These are phyloP conservation scores for Silurus asotus DNA, from an alignment of 2,113 vertebrate genomes.

Conservation along the genomic window DNA sequence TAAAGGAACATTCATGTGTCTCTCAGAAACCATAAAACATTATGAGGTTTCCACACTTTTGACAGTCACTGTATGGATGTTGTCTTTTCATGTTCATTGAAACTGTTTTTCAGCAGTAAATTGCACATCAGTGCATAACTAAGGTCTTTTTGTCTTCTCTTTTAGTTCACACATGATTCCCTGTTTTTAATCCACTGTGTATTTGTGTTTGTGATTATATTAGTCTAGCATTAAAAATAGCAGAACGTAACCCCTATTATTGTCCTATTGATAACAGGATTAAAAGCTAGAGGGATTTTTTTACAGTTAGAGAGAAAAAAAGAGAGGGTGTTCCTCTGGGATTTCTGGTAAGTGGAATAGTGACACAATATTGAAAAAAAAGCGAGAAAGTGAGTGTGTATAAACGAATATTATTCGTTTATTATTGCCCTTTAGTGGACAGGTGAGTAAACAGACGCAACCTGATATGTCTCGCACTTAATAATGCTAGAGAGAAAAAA, in stretches of 20 bases:
- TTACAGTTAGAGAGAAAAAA: not conserved
- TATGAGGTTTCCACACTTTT: no score
- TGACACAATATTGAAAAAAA: not conserved
- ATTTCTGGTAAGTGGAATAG: not conserved
- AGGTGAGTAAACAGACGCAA: no score
- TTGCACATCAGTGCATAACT: not conserved
- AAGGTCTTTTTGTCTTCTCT: not conserved
- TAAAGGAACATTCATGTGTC: no score
- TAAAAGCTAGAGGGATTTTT: not conserved
- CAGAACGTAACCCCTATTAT: no score
- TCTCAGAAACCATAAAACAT: no score
- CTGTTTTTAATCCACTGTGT: not conserved
- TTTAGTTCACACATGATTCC: no score
- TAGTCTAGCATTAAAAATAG: not conserved
- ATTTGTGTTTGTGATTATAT: not conserved
- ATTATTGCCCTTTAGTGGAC: no score
- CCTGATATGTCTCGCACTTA: no score
- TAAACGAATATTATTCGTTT: no score
- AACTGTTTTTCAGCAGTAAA: not conserved
- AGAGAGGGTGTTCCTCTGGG: not conserved
- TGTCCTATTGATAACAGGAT: not conserved
- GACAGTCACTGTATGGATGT: not conserved
- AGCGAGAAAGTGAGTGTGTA: no score
- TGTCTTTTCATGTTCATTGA: not conserved
- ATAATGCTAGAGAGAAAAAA: no score